Base-by-base conservation (phyloP, 2,113 vertebrate genomes). In the Ciconia boyciana region DNA sequence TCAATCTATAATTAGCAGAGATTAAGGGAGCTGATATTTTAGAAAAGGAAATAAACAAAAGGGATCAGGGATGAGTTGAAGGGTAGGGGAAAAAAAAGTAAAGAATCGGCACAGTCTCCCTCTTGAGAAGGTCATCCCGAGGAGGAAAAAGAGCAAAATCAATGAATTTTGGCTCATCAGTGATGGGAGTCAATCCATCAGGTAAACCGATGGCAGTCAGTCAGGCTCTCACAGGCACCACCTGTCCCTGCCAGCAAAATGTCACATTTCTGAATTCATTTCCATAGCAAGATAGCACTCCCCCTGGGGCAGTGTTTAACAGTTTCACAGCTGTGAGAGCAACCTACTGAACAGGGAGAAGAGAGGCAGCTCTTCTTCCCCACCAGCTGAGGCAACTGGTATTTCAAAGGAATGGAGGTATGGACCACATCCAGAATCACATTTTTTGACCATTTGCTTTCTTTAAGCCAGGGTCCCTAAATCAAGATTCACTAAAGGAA, bases 191-290 rank as follows among this genome's bases (percentile, higher is more conserved):
- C 97, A 94, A 95, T 98, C 95, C 96, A 83, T 97, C 98, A 97
- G 79, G 52, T 74, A 77, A 96, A 78, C 51, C 0, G 48, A 96
- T 62, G 90, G 81, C 93, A 88, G 95, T 93, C 97, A 96, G 55
- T 96, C 90, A 93, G 84, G 57, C 72, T 96, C 68, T 90, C 71
- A 41, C 49, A 95, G 83, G 62, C 83, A 83, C 66, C 93, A 85
- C 91, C 95, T 92, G 77, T 83, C 86, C 11, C 46, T 71, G 87
- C 93, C 91, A 97, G 82, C 70, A 95, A 94, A 97, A 96, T 90
- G 96, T 97, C 97, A 97, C 95, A 88, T 79, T 94, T 94, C 66
- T 93, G 96, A 97, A 97, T 93, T 96, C 62, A 97, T 98, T 96
- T 98, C 89, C 97, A 96, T 96, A 97, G 74, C 82, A 93, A 96